Percentiles rank a stretch among this genome's conserved stretches.
These are phyloP conservation scores for Eristalinus sepulchralis DNA, from an alignment of 2,888 invertebrate genomes.

Conservation along the genomic window DNA sequence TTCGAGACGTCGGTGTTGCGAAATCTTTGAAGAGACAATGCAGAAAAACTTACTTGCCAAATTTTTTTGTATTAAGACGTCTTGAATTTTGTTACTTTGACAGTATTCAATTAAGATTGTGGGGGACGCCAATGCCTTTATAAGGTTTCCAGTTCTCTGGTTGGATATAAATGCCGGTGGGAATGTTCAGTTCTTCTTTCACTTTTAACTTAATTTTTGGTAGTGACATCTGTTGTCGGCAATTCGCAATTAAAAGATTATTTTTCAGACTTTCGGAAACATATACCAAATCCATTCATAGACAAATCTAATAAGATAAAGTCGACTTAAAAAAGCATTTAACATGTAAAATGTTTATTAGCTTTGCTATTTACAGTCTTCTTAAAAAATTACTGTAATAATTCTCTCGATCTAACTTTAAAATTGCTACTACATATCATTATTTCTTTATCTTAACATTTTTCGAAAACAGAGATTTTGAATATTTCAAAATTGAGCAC, in stretches of 20 bases:
- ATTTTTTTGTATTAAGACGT: background rate
- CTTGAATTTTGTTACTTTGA: conserved; percentile 37
- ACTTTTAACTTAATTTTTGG: background rate
- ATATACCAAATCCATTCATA: too few species aligned
- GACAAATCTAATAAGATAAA: too few species aligned
- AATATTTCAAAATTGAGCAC: too few species aligned
- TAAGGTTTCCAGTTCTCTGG: conserved; percentile 4
- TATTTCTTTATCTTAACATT: too few species aligned
- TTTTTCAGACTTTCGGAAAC: background rate
- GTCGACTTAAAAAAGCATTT: too few species aligned
- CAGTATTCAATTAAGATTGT: conserved; percentile 16
- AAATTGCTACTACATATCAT: too few species aligned
- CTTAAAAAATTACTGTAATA: too few species aligned
- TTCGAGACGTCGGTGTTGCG: conserved; percentile 5
- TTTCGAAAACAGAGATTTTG: too few species aligned
- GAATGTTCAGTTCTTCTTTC: background rate
- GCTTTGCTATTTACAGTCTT: too few species aligned
- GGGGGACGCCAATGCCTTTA: conserved; percentile 37
- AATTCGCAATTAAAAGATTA: background rate
- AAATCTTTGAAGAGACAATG: background rate
- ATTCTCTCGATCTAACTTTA: too few species aligned
- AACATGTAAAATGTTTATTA: too few species aligned
- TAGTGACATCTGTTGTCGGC: conserved; percentile 30
- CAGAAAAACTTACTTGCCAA: conserved; percentile 39
- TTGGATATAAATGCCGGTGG: conserved; percentile 46